Base-by-base conservation (phyloP, 2,113 vertebrate genomes). In the Upupa epops region DNA sequence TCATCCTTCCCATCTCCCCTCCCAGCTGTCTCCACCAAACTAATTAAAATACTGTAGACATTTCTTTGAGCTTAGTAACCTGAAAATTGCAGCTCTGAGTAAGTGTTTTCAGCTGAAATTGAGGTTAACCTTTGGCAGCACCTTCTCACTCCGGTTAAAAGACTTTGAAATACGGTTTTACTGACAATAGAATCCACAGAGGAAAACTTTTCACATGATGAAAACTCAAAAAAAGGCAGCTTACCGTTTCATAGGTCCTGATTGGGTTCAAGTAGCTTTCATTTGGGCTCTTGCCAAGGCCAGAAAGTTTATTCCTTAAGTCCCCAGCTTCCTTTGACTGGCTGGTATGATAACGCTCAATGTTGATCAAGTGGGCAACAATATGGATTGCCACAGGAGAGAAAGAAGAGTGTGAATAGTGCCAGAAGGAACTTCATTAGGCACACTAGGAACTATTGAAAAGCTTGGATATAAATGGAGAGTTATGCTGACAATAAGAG, bases 191-290 rank as follows among this genome's bases (percentile, higher is more conserved):
- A 81, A 84, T 77, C 12, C 61, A 75, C 76, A 76, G 82, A 85
- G 66, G 89, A 92, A 70, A 73, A 32, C 32, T 83, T 94, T 89
- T 88, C 68, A 86, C 71, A 81, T 63, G 52, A 94, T 40, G 45
- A 92, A 95, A 88, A 56, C 25, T 42, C 16, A 56, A 59, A 81
- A 74, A 77, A 37, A 68, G 74, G 34, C 80, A 86, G 88, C 98
- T 97, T 97, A 98, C 98, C 0, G 88, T 93, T 79, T 97, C 93
- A 59, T 96, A 94, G 75, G 95, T 97, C 86, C 97, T 97, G 87
- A 98, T 95, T 59, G 98, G 98, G 90, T 98, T 98, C 94, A 98
- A 94, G 95, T 97, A 98, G 92, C 94, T 98, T 93, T 98, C 98
- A 78, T 98, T 97, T 18, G 96, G 89, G 26, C 73, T 36, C 29